Evolutionary conservation across 2,113 vertebrate species (phyloP).

Genomic region (Monarcha castaneiventris): DNA sequence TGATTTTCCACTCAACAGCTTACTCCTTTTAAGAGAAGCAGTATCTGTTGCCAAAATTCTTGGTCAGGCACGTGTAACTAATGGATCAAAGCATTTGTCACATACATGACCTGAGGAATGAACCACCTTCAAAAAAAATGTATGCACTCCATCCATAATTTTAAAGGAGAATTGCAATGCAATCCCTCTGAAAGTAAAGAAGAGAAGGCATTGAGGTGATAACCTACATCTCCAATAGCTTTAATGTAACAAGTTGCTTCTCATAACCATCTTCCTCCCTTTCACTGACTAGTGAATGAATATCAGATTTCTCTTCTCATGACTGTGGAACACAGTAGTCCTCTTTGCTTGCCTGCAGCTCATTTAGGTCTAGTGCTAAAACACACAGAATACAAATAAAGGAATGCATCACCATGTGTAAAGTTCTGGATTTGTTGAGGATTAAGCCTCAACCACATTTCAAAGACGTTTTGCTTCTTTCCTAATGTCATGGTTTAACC

Average conservation of each 20-base stretch:
- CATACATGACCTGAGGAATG: rapidly evolving
- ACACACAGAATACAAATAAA: not conserved
- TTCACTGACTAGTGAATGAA: not conserved
- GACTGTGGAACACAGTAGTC: not conserved
- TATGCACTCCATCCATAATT: not conserved
- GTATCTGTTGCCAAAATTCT: not conserved
- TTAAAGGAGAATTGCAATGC: not conserved
- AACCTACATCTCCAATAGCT: not conserved
- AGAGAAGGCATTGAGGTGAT: not conserved
- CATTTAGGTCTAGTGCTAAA: not conserved
- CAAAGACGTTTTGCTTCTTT: not conserved
- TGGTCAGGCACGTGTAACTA: not conserved
- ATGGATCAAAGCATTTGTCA: not conserved
- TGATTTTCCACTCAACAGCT: not conserved
- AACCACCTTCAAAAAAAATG: not conserved
- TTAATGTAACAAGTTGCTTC: not conserved
- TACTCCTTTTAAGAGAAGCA: not conserved
- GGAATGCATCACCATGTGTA: not conserved
- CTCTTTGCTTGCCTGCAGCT: not conserved
- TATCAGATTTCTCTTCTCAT: not conserved
- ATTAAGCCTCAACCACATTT: not conserved
- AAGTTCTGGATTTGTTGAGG: not conserved
- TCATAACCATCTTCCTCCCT: not conserved
- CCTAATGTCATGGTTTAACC: not conserved
- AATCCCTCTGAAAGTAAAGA: not conserved